Conservation (phyloP, 2,797 vertebrate species). For the Pitangus sulphuratus region DNA sequence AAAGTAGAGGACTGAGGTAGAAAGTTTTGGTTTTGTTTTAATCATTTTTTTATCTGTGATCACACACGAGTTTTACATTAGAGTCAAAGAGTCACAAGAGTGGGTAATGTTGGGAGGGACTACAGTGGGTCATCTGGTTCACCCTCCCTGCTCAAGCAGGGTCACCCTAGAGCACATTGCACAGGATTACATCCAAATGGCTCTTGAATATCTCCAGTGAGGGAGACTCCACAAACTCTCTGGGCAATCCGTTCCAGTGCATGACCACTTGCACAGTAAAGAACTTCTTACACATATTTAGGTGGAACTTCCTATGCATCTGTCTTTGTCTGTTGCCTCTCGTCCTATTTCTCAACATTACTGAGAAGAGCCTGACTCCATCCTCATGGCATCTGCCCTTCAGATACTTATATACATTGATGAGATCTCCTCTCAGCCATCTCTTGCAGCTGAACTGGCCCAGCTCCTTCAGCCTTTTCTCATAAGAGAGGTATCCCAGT, state of each 20-base stretch:
- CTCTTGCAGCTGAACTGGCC: background rate
- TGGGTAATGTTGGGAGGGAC: background rate
- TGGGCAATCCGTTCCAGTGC: background rate
- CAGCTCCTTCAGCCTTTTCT: background rate
- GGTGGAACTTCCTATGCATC: background rate
- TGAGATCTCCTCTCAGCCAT: background rate
- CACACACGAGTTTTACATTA: background rate
- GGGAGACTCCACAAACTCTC: background rate
- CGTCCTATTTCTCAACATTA: background rate
- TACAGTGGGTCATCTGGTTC: background rate
- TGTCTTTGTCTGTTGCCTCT: background rate
- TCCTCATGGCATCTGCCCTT: background rate
- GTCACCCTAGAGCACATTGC: background rate
- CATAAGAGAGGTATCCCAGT: background rate
- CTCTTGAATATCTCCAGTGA: background rate
- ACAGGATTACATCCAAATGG: accelerated
- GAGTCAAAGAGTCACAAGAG: accelerated
- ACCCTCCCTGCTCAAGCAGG: background rate
- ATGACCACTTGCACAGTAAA: background rate
- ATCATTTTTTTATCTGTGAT: background rate
- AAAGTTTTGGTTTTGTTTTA: background rate
- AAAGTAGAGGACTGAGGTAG: background rate
- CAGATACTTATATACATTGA: background rate
- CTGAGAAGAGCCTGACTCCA: background rate
- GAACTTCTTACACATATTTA: background rate